Evolutionary conservation across 2,113 vertebrate genomes (phyloP).

Genomic region (Microtus montanus): DNA sequence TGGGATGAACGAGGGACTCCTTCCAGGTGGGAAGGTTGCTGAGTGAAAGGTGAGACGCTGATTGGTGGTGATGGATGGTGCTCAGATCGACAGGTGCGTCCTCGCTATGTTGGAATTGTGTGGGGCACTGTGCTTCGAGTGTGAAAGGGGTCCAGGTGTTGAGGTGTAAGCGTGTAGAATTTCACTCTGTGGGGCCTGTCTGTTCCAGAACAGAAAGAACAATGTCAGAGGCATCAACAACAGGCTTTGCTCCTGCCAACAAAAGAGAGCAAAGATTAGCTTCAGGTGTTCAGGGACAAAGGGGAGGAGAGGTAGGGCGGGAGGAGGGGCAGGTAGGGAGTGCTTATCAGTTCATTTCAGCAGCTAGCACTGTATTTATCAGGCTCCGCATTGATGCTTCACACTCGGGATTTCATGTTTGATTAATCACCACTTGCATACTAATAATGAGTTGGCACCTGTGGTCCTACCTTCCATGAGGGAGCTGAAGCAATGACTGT

Average conservation of each 20-base stretch:
- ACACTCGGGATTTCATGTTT: too few relatives aligned
- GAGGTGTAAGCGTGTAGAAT: not conserved
- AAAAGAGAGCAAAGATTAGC: not conserved
- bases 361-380: not conserved
- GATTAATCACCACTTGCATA: too few relatives aligned
- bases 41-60: not conserved
- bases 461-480: not conserved
- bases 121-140: not conserved
- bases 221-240: not conserved
- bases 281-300: not conserved
- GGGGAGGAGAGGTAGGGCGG: not conserved
- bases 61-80: not conserved
- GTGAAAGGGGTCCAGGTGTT: rapidly evolving
- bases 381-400: too few relatives aligned
- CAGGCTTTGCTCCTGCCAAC: not conserved
- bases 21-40: not conserved
- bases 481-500: not conserved
- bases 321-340: not conserved
- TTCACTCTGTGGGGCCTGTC: not conserved
- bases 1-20: not conserved
- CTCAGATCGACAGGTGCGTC: rapidly evolving
- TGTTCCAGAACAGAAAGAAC: not conserved
- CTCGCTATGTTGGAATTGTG: not conserved
- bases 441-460: not conserved
- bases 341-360: not conserved